phyloP scores from a whole-genome alignment of 2,888 invertebrate genomes.

The Aethes cnicana region DNA sequence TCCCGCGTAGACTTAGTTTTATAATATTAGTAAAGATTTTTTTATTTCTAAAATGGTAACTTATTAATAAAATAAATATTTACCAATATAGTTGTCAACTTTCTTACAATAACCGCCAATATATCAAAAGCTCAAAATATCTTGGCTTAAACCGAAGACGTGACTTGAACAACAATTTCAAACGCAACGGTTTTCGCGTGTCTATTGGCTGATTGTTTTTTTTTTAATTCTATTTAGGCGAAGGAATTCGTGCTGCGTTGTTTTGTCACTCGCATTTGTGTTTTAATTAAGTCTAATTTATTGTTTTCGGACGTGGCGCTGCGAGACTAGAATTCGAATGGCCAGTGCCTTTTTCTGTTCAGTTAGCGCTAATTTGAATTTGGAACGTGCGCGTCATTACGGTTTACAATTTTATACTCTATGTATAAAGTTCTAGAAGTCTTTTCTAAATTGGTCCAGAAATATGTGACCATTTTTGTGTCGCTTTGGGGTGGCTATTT shows the following conservation, averaged over 20 bases:
- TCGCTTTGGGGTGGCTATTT: no score
- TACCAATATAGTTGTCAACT: constrained; percentile 1
- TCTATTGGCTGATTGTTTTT: constrained; percentile 14
- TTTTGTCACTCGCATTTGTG: constrained; percentile 14
- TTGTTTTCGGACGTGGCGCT: constrained; percentile 9
- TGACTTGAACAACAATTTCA: constrained; percentile 22
- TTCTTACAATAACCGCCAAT: background rate
- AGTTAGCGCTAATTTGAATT: constrained; percentile 2
- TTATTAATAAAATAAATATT: constrained; percentile 12
- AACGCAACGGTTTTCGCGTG: constrained; percentile 27
- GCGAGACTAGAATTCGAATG: background rate
- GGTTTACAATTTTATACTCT: background rate
- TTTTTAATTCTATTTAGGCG: constrained; percentile 21
- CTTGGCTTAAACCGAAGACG: constrained; percentile 1
- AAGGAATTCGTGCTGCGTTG: constrained; percentile 16
- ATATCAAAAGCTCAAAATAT: background rate
- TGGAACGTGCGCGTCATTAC: background rate
- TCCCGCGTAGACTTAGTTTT: no score
- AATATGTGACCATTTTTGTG: no score
- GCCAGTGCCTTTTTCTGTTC: background rate
- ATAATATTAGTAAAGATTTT: no score
- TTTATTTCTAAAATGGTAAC: no score
- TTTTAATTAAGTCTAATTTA: constrained; percentile 18
- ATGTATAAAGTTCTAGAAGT: no score
- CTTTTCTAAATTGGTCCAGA: no score